Evolutionary conservation across 2,113 vertebrate genomes (phyloP), one percentile per base, ranked within the genome.

Genomic region (Oreotrochilus melanogaster): DNA sequence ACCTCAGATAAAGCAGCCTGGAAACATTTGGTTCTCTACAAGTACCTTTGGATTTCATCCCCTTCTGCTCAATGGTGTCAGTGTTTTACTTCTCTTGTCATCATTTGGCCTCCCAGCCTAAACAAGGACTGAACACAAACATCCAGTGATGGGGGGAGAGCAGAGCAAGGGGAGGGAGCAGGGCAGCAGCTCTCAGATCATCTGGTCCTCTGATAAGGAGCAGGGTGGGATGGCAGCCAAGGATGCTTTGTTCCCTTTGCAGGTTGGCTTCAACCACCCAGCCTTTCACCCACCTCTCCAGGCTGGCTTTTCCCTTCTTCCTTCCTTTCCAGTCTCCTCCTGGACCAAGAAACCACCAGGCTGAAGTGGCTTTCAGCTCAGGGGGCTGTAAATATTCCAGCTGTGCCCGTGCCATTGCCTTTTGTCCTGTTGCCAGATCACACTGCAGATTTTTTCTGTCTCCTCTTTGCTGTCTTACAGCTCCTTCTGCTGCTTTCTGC

Each of bases 1-100:
- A 30, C 15, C 62, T 53, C 90, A 74, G 95, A 96, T 93, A 96
- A 90, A 93, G 75, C 25, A 48, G 31, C 30, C 72, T 92, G 58
- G 71, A 70, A 51, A 74, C 39, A 72, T 37, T 67, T 0, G 0
- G 8, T 56, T 84, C 51, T 57, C 51, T n/a, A 11, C 2, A 0
- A 48, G 8, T 23, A 42, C 74, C 42, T 94, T 56, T 56, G 35
- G 76, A 51, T 74, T 74, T 71, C 60, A 67, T 18, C 18, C n/a
- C 31, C 42, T 60, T 31, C 56, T 58, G 70, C 51, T 90, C 88
- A 45, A 28, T 64, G 75, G 18, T 5, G 39, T 45, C 80, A 74
- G 10, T 65, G 83, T 70, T 92, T 76, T 62, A 56, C 53, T 61
- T 48, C 73, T 48, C 80, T 86, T n/a, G 56, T 31, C 75, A 78